Percentiles rank a stretch among this genome's conserved stretches.
These are phyloP conservation scores for Xestia sexstrigata DNA, from an alignment of 2,888 invertebrate genomes.

Conservation along the genomic window DNA sequence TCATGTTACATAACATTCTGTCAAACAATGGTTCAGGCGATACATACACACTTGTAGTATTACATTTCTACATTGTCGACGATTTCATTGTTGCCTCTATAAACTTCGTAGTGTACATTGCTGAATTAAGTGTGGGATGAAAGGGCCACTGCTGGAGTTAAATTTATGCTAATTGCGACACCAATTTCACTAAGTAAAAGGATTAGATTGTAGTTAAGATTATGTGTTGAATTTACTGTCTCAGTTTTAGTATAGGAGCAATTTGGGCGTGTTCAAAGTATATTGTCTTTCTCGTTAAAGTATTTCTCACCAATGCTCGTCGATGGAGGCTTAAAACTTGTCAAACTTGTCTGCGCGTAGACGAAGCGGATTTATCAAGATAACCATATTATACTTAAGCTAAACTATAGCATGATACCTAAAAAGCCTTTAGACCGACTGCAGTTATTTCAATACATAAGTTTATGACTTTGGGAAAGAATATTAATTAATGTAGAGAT, in stretches of 20 bases:
- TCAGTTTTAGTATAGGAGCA: conserved; percentile 4
- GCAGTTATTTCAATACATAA: conserved; percentile 22
- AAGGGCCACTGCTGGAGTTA: conserved; percentile 47
- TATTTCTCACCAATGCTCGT: conserved; percentile 12
- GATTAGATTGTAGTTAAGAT: conserved; percentile 60
- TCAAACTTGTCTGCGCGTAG: conserved; percentile 6
- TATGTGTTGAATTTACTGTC: conserved; percentile 46
- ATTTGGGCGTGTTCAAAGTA: conserved; percentile 5
- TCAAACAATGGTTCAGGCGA: conserved; percentile 65
- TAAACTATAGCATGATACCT: conserved; percentile 14
- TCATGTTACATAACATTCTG: conserved; percentile 65
- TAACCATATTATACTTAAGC: conserved; percentile 8
- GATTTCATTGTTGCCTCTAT: conserved; percentile 56
- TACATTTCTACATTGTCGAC: conserved; percentile 52
- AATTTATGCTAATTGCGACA: conserved; percentile 63
- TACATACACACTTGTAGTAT: conserved; percentile 52
- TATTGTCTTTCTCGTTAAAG: conserved; percentile 3
- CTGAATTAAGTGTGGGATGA: conserved; percentile 55
- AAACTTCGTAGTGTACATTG: conserved; percentile 50
- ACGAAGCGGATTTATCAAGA: neutral
- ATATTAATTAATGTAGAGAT: neutral
- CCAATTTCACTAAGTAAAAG: conserved; percentile 57
- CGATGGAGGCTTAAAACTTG: conserved; percentile 8
- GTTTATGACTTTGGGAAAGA: neutral
- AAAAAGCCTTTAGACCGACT: conserved; percentile 1